Conservation (phyloP, 2,888 invertebrate genomes). For the Agrypnus murinus region DNA sequence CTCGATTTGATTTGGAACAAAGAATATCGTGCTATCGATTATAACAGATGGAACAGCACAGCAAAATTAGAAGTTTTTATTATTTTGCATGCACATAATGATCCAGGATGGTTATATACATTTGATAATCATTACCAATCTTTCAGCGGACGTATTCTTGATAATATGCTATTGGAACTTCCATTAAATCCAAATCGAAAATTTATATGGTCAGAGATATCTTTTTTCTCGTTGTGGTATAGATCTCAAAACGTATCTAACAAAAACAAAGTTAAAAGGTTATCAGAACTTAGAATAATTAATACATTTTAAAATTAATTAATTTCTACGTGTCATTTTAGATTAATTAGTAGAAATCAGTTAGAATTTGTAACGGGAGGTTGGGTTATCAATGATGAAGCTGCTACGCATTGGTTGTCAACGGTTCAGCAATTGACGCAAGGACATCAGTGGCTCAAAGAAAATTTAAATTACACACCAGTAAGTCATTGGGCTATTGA, state of each 20-base stretch:
- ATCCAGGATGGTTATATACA: constrained; percentile 98
- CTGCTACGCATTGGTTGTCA: constrained; percentile 94
- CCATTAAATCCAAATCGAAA: constrained; percentile 84
- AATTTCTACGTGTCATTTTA: too few relatives aligned
- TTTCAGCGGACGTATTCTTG: constrained; percentile 92
- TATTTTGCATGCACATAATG: constrained; percentile 98
- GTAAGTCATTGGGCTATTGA: constrained; percentile 93
- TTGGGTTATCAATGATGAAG: constrained; percentile 99
- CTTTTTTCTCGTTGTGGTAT: constrained; percentile 96
- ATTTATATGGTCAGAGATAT: constrained; percentile 99
- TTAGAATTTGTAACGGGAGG: constrained; percentile 98
- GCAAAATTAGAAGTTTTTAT: constrained; percentile 93
- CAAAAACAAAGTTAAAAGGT: too few relatives aligned
- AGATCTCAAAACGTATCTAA: too few relatives aligned
- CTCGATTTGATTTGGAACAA: too few relatives aligned
- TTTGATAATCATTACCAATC: constrained; percentile 93
- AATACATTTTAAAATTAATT: too few relatives aligned
- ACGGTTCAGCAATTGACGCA: constrained; percentile 92
- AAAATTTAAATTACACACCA: constrained; percentile 86
- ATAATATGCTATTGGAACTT: constrained; percentile 91
- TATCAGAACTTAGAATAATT: too few relatives aligned
- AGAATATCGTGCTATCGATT: too few relatives aligned
- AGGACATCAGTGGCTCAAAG: constrained; percentile 95
- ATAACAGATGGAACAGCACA: constrained; percentile 77
- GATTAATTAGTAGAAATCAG: constrained; percentile 86